Evolutionary conservation across 2,888 invertebrate genomes (phyloP).

Genomic region (Pollenia griseotomentosa): DNA sequence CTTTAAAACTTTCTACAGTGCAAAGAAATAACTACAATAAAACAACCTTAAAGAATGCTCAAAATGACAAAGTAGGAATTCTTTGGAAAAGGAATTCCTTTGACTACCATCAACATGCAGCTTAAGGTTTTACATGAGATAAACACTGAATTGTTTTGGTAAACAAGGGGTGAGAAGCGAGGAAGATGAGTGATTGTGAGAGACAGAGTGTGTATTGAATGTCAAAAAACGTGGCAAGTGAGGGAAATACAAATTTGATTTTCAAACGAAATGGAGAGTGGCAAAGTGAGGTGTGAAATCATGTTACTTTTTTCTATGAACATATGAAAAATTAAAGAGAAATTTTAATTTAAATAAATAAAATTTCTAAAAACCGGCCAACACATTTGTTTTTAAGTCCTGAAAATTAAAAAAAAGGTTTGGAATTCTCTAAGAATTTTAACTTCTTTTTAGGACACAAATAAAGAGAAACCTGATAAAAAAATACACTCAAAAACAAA

Average conservation of each 20-base stretch:
- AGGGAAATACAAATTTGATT: not conserved
- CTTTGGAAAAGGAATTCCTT: constrained; percentile 21
- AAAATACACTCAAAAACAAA: too few species aligned
- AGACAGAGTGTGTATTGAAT: not conserved
- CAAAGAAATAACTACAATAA: constrained; percentile 28
- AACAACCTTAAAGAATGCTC: constrained; percentile 1
- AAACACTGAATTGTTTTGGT: not conserved
- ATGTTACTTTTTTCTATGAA: too few species aligned
- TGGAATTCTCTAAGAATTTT: too few species aligned
- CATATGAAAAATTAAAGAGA: too few species aligned
- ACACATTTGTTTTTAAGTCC: too few species aligned
- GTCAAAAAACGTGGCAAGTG: not conserved
- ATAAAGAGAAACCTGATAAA: too few species aligned
- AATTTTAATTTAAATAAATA: too few species aligned
- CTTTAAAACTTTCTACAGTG: constrained; percentile 27
- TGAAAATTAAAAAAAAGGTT: too few species aligned
- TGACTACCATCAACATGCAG: constrained; percentile 56
- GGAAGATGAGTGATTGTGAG: constrained; percentile 6
- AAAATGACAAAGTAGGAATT: constrained; percentile 28
- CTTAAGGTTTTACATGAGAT: constrained; percentile 37
- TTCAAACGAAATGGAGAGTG: not conserved
- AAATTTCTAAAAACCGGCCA: too few species aligned
- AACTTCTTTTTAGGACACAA: too few species aligned
- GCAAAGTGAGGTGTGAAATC: not conserved
- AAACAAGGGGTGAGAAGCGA: constrained; percentile 8